Conservation (phyloP, 2,113 vertebrate species). For the Kobus ellipsiprymnus region DNA sequence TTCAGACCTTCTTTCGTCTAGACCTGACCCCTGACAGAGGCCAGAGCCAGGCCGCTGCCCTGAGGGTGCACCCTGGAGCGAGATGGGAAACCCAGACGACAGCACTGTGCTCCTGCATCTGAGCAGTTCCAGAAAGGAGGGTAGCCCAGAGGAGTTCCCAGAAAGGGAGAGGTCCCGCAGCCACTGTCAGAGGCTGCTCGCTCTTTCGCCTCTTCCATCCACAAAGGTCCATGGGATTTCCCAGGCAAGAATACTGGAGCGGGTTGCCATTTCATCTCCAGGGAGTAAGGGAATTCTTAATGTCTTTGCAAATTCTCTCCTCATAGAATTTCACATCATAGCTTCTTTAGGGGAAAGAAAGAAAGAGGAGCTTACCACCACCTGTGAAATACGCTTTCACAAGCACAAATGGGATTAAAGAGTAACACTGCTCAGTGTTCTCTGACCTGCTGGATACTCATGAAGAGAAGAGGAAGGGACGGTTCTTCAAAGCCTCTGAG, state of each 20-base stretch:
- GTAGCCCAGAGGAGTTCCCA: background rate
- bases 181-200: background rate
- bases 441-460: background rate
- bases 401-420: background rate
- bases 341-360: background rate
- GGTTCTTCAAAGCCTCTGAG: background rate
- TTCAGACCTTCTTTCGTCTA: background rate
- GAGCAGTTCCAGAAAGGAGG: background rate
- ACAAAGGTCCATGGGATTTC: background rate
- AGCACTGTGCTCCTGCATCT: background rate
- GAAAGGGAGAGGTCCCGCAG: no score
- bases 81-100: background rate
- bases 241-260: background rate
- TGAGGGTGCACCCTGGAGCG: background rate
- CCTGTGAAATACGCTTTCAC: background rate
- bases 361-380: background rate
- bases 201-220: background rate
- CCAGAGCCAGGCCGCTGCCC: background rate
- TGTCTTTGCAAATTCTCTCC: background rate
- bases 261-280: background rate
- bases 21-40: background rate
- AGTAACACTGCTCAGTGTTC: no score
- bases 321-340: background rate
- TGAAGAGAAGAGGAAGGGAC: background rate
- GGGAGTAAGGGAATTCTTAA: background rate